phyloP scores from a whole-genome alignment of 2,797 vertebrate species.

The Petrocephalus schoutedeni region DNA sequence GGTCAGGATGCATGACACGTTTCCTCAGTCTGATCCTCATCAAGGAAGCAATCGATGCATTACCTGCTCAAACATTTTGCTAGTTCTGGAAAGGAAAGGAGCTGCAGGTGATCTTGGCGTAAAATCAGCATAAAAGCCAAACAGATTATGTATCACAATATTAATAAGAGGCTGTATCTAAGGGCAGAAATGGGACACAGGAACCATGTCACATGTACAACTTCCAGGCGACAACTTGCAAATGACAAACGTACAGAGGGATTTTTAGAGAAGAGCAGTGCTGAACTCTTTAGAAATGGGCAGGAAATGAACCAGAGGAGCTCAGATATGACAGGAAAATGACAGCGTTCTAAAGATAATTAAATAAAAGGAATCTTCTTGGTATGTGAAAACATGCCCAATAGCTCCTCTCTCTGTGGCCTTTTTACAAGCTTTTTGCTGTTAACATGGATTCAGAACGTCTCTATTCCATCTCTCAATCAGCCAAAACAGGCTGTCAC shows the following conservation, averaged over 20 bases:
- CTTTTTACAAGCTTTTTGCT: neutral
- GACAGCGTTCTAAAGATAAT: neutral
- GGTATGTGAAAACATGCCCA: neutral
- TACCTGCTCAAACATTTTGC: neutral
- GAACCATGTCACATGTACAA: neutral
- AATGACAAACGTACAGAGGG: neutral
- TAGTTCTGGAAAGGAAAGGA: neutral
- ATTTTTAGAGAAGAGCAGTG: neutral
- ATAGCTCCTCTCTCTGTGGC: neutral
- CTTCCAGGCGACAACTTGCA: neutral
- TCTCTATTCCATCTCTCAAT: neutral
- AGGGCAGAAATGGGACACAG: neutral
- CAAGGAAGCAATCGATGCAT: neutral
- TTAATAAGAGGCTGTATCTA: neutral
- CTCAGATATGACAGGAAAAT: neutral
- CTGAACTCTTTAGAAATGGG: neutral
- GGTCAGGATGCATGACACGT: neutral
- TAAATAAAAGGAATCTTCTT: neutral
- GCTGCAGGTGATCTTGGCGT: neutral
- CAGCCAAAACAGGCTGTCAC: slow-evolving; percentile 3
- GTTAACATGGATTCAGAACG: neutral
- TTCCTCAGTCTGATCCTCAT: neutral
- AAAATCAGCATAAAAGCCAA: neutral
- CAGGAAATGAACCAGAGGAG: neutral
- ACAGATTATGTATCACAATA: neutral